Percentiles rank a stretch among this genome's conserved stretches.
Evolutionary conservation across 2,797 vertebrate species (phyloP).

Genomic region (Adelosebastes latens): DNA sequence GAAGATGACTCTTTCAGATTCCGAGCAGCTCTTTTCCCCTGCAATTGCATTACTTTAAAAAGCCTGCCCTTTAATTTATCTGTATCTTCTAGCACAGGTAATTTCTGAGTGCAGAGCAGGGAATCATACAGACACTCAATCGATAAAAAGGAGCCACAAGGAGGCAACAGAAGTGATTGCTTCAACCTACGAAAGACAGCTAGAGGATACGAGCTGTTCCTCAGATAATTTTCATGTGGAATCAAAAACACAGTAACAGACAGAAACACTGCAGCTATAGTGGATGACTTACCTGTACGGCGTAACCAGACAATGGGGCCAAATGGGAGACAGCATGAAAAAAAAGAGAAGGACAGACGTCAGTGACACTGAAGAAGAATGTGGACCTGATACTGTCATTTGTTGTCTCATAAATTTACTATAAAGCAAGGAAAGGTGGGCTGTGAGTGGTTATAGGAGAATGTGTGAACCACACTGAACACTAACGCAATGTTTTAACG

Average conservation of each 20-base stretch:
- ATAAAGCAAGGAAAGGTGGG: neutral
- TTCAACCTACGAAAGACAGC: slow-evolving; percentile 60
- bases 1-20: slow-evolving; percentile 26
- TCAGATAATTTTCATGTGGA: slow-evolving; percentile 44
- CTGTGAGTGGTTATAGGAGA: neutral
- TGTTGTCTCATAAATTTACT: neutral
- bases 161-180: slow-evolving; percentile 61
- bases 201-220: slow-evolving; percentile 40
- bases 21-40: slow-evolving; percentile 22
- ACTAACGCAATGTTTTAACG: slow-evolving; percentile 5
- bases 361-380: slow-evolving; percentile 23
- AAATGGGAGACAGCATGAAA: slow-evolving; percentile 49
- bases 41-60: slow-evolving; percentile 56
- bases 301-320: slow-evolving; percentile 26
- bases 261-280: slow-evolving; percentile 24
- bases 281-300: slow-evolving; percentile 68
- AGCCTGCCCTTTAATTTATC: slow-evolving; percentile 61
- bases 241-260: slow-evolving; percentile 33
- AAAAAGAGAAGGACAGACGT: slow-evolving; percentile 13
- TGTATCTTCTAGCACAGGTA: slow-evolving; percentile 54
- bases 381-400: neutral
- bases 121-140: slow-evolving; percentile 57
- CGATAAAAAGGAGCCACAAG: slow-evolving; percentile 65
- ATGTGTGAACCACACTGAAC: neutral
- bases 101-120: slow-evolving; percentile 59